A percentile compares a stretch with the other conserved stretches of the same genome.
These are phyloP conservation scores for Scolopax bukidnonensis DNA, from an alignment of 2,797 vertebrate genomes.

Conservation along the genomic window DNA sequence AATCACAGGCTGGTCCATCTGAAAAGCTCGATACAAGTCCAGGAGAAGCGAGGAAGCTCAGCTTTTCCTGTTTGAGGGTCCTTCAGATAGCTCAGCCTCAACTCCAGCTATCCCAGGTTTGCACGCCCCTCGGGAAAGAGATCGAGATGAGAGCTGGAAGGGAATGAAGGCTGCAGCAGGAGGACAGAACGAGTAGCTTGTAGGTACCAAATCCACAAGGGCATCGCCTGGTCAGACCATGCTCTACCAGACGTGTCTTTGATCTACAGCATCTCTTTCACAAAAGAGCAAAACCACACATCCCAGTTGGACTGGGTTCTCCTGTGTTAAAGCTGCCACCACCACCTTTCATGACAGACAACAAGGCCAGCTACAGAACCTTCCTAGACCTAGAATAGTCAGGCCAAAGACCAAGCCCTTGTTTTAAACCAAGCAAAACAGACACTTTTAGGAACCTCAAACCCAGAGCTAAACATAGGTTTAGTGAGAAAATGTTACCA, in stretches of 20 bases:
- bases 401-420: background rate
- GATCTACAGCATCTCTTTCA: background rate
- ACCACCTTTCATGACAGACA: accelerated
- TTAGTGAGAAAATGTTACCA: background rate
- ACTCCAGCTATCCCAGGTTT: background rate
- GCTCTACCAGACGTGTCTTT: accelerated
- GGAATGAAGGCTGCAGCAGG: accelerated
- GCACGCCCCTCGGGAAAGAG: background rate
- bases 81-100: accelerated
- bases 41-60: background rate
- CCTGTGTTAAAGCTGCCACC: background rate
- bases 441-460: accelerated
- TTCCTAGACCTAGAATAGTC: background rate
- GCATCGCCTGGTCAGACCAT: accelerated
- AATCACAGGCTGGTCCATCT: background rate
- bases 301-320: background rate
- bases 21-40: accelerated
- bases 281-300: background rate
- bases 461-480: background rate
- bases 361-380: background rate
- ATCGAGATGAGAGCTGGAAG: background rate
- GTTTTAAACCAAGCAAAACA: background rate
- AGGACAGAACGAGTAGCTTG: accelerated
- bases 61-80: accelerated
- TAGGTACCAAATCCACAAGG: background rate